Evolutionary conservation across 2,113 vertebrate genomes (phyloP).

Genomic region (Pedetes capensis): DNA sequence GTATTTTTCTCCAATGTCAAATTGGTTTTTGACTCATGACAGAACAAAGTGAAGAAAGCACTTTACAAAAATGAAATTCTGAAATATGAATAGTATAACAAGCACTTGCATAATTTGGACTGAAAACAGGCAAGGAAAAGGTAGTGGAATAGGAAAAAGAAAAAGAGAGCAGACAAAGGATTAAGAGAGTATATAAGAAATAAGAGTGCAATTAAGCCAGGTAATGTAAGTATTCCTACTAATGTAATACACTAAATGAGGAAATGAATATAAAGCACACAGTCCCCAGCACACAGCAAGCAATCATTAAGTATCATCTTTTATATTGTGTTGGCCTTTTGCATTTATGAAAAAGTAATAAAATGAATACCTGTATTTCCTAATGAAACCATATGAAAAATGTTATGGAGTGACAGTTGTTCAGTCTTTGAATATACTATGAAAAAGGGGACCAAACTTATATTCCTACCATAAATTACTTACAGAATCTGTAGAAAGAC

Average conservation of each 20-base stretch:
- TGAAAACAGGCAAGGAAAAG: not conserved
- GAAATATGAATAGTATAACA: not conserved
- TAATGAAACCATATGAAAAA: conserved; percentile 8
- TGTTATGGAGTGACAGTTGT: not conserved
- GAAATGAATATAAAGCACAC: not conserved
- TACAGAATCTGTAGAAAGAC: not conserved
- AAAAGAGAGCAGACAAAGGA: not conserved
- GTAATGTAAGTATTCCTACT: not conserved
- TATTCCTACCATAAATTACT: not conserved
- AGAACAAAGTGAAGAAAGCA: not conserved
- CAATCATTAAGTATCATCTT: not conserved
- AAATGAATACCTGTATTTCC: not conserved
- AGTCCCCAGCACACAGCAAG: not conserved
- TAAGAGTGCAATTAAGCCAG: not conserved
- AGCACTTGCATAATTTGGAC: not conserved
- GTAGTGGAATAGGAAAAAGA: not conserved
- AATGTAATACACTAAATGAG: not conserved
- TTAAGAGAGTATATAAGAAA: not conserved
- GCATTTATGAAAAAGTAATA: not conserved
- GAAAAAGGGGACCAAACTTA: not conserved
- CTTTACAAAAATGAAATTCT: not conserved
- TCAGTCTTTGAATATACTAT: not conserved
- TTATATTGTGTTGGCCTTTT: not conserved
- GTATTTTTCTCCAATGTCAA: conserved; percentile 23
- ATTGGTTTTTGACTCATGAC: conserved; percentile 13